Conservation (phyloP, 92 coral and sea anemone genomes). For the Palythoa caribaeorum region DNA sequence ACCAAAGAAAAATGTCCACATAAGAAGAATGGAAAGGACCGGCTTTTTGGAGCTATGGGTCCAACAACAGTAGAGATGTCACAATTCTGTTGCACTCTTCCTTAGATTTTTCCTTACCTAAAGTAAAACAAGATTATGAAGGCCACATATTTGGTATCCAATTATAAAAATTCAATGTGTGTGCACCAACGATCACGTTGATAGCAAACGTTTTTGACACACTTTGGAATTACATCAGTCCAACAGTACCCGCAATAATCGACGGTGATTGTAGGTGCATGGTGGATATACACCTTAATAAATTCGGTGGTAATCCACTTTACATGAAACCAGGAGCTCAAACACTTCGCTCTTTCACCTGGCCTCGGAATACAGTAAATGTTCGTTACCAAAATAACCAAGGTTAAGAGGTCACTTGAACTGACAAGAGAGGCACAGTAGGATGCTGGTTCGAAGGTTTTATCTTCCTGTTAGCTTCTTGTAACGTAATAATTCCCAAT, state of each 20-base stretch:
- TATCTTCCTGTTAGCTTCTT: not conserved
- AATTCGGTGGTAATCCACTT: not conserved
- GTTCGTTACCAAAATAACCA: not conserved
- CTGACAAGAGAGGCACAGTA: not conserved
- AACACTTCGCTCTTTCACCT: not conserved
- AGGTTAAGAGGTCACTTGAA: not conserved
- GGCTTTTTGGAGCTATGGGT: not conserved
- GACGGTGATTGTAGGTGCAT: not conserved
- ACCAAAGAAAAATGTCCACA: not conserved
- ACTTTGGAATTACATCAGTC: not conserved
- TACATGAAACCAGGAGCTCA: not conserved
- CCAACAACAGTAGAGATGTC: not conserved
- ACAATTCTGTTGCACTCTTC: constrained; percentile 21
- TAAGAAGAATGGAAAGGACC: constrained; percentile 2
- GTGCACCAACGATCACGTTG: not conserved
- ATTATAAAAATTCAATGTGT: not conserved
- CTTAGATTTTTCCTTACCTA: not conserved
- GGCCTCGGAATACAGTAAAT: not conserved
- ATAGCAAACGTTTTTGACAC: not conserved
- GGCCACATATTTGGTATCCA: not conserved
- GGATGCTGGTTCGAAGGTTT: not conserved
- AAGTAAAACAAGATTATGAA: not conserved
- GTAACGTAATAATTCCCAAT: not conserved
- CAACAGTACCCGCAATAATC: not conserved
- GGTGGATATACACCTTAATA: not conserved